Conservation (phyloP, 2,113 vertebrate genomes). For the Macaca nemestrina region DNA sequence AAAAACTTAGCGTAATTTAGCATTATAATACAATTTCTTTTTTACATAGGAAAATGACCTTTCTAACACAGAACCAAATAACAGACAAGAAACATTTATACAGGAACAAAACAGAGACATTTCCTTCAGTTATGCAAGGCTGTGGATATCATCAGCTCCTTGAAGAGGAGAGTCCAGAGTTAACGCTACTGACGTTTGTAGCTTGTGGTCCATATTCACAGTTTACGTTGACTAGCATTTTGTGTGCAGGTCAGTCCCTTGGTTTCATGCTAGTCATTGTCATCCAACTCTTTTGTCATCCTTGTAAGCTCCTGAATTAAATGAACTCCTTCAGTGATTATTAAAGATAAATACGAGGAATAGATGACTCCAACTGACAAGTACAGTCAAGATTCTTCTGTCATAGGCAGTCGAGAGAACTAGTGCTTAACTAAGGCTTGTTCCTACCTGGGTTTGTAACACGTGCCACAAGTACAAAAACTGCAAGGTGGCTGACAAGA, state of each 20-base stretch:
- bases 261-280: not conserved
- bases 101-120: not conserved
- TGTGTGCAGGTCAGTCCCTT: not conserved
- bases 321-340: not conserved
- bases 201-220: not conserved
- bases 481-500: not conserved
- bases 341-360: not conserved
- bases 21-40: not conserved
- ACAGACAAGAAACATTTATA: not conserved
- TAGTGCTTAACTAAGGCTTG: not conserved
- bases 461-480: not conserved
- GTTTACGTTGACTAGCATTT: not conserved
- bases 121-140: not conserved
- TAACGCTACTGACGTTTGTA: not conserved
- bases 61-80: not conserved
- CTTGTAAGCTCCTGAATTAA: not conserved
- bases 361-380: not conserved
- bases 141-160: not conserved
- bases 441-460: not conserved
- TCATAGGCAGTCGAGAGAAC: not conserved
- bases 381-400: not conserved
- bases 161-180: not conserved
- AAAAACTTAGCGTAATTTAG: not conserved
- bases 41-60: not conserved
- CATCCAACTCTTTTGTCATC: not conserved